Conservation (phyloP, 2,113 vertebrate species). For the Tupaia tana region DNA sequence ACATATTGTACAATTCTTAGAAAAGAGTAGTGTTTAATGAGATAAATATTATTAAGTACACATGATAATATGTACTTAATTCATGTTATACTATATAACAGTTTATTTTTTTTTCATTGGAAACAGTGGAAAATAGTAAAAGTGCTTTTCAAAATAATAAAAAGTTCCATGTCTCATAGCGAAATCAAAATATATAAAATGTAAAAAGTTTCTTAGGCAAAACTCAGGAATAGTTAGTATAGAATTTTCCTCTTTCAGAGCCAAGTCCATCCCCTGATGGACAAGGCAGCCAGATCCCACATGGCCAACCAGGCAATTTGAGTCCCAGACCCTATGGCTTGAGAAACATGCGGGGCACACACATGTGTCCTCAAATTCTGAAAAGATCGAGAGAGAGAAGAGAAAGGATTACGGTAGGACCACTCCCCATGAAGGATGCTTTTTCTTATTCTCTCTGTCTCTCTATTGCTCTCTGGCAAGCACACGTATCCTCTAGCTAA, state of each 20-base stretch:
- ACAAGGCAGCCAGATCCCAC: too few species aligned
- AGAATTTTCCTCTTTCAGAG: not conserved
- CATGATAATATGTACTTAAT: not conserved
- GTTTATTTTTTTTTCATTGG: not conserved
- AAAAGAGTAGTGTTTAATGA: not conserved
- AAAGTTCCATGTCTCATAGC: not conserved
- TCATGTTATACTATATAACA: not conserved
- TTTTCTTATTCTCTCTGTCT: too few species aligned
- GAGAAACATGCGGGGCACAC: too few species aligned
- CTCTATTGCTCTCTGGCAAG: too few species aligned
- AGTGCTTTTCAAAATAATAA: not conserved
- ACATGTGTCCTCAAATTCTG: too few species aligned
- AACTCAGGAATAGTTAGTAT: not conserved
- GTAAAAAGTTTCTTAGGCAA: not conserved
- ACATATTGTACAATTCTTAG: not conserved
- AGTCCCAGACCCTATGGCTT: too few species aligned
- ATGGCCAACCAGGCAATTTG: too few species aligned
- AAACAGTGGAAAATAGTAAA: not conserved
- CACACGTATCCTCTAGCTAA: too few species aligned
- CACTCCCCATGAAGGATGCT: too few species aligned
- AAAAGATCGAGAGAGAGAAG: too few species aligned
- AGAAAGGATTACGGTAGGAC: too few species aligned
- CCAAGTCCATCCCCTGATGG: too few species aligned
- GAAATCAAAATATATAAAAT: conserved; percentile 25
- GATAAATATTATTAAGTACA: not conserved